phyloP scores from a whole-genome alignment of 2,113 vertebrate genomes.

The Cyphomyrus plagiostoma region DNA sequence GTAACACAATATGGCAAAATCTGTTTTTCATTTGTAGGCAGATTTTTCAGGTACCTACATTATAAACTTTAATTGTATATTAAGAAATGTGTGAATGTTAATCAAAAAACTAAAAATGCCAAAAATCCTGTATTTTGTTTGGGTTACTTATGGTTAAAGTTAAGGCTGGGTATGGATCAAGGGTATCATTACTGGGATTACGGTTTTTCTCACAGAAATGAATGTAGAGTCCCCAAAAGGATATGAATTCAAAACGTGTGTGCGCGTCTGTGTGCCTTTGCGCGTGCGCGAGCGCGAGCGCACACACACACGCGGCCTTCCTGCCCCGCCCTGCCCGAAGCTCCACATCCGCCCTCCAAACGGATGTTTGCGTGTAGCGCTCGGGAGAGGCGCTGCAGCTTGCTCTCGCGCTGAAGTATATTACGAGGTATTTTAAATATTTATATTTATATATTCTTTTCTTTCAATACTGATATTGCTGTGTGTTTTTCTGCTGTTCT shows the following conservation, averaged over 20 bases:
- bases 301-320: background rate
- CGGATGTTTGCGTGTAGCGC: background rate
- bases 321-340: background rate
- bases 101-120: background rate
- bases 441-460: background rate
- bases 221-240: background rate
- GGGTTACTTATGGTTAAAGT: background rate
- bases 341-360: background rate
- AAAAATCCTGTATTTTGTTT: background rate
- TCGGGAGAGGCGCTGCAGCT: background rate
- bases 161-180: too few relatives aligned
- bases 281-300: too few relatives aligned
- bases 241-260: background rate
- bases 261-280: too few relatives aligned
- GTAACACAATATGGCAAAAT: too few relatives aligned
- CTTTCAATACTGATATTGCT: background rate
- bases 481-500: background rate
- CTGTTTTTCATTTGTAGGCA: too few relatives aligned
- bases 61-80: too few relatives aligned
- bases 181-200: background rate
- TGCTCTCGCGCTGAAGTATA: background rate
- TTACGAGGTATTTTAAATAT: background rate
- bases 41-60: too few relatives aligned
- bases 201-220: background rate
- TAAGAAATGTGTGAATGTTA: background rate